Percentiles rank a stretch among this genome's conserved stretches.
Conservation (phyloP, 2,888 invertebrate species). For the Lycocerus yunnanus region DNA sequence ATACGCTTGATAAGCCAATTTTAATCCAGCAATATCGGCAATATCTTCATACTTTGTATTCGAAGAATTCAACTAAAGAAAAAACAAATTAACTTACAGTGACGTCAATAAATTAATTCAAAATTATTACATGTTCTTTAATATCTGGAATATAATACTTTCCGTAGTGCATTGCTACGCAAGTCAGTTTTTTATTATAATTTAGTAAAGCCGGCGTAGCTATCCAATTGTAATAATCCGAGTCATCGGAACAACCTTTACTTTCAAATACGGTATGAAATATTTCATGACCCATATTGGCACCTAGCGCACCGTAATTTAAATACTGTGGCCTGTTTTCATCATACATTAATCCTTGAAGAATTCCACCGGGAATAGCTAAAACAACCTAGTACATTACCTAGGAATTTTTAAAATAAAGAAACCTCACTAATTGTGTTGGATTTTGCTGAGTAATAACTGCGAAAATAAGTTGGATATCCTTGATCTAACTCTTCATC, state of each 20-base stretch:
- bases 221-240: slow-evolving; percentile 92
- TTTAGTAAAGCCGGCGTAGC: slow-evolving; percentile 76
- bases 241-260: slow-evolving; percentile 82
- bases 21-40: slow-evolving; percentile 90
- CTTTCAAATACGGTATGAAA: slow-evolving; percentile 59
- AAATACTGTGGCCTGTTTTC: slow-evolving; percentile 50
- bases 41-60: slow-evolving; percentile 91
- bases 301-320: slow-evolving; percentile 52
- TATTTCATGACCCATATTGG: slow-evolving; percentile 49
- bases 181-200: slow-evolving; percentile 80
- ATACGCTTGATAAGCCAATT: slow-evolving; percentile 86
- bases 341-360: slow-evolving; percentile 48
- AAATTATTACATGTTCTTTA: slow-evolving; percentile 65
- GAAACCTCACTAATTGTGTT: slow-evolving; percentile 13
- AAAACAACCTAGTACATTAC: slow-evolving; percentile 3
- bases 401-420: not conserved
- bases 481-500: slow-evolving; percentile 22
- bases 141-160: slow-evolving; percentile 82
- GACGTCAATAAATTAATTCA: not conserved
- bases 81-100: not conserved
- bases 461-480: slow-evolving; percentile 8
- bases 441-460: not conserved
- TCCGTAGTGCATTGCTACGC: slow-evolving; percentile 89
- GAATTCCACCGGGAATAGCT: slow-evolving; percentile 50
- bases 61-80: slow-evolving; percentile 62